Base-by-base conservation (phyloP, 2,797 vertebrate species). In the Luscinia megarhynchos region DNA sequence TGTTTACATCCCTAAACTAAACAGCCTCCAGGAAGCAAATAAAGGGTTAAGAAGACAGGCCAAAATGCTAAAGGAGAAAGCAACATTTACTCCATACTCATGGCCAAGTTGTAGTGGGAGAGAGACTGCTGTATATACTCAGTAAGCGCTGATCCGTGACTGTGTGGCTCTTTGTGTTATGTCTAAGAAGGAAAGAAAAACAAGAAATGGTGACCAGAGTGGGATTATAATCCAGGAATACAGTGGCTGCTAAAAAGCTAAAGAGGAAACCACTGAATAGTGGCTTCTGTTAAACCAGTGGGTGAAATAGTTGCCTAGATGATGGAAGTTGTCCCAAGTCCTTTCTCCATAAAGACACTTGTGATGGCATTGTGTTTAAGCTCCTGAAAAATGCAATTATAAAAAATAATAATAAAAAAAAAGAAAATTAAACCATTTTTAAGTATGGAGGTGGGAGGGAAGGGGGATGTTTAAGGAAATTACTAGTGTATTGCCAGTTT, bases 161-260 rank as follows among this genome's bases (percentile, higher is more conserved):
- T 0, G 0, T 79, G 61, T 80, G 70, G 70, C 46, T 90, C 55
- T 79, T 93, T 1, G 0, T 84, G 70, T 91, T 90, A 74, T 74
- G 82, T 79, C 89, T 90, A 50, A 64, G 67, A 78, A 67, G 32
- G 77, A 95, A 96, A 93, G 83, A 91, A 96, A 89, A 96, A 69
- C 73, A 95, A 91, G 74, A 95, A 82, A 70, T 76, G 67, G 85
- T 91, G 83, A 84, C 53, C 83, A 64, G 75, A 70, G 58, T 78
- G 68, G 75, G 90, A 83, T 93, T 95, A 92, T 91, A 94, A 96
- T 93, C 87, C 87, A 93, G 87, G 70, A 95, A 93, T 77, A 88
- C 34, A 64, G 50, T 68, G 63, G 46, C 77, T 84, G 55, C 76
- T 85, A 75, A 90, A 94, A 92, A 86, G 5, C 15, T 73, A 14